A percentile compares a stretch with the other conserved stretches of the same genome.
These are phyloP conservation scores for Anthopleura xanthogrammica DNA, from an alignment of 92 coral and sea anemone species.

Conservation along the genomic window DNA sequence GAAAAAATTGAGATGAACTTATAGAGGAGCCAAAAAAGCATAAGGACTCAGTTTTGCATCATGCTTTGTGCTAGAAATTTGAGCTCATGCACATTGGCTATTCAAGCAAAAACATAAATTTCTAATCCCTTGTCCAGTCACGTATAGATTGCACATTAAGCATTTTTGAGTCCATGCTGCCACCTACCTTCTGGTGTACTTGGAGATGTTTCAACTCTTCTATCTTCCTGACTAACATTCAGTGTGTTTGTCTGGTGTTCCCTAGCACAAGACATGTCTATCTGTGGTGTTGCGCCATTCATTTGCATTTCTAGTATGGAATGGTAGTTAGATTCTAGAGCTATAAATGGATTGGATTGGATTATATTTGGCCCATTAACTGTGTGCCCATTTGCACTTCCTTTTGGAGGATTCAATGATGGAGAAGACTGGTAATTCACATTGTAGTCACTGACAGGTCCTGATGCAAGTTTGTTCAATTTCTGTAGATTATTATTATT, in stretches of 20 bases:
- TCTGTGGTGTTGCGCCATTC: not conserved
- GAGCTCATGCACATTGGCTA: not conserved
- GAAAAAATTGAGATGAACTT: too few species aligned
- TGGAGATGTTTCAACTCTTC: not conserved
- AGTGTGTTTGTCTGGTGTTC: not conserved
- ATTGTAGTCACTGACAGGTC: not conserved
- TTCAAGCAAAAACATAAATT: not conserved
- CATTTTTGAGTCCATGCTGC: not conserved
- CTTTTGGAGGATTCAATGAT: slow-evolving; percentile 2
- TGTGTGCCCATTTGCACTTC: not conserved
- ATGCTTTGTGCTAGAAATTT: too few species aligned
- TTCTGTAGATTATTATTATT: not conserved
- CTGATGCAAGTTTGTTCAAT: not conserved
- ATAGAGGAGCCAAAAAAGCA: too few species aligned
- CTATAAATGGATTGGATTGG: slow-evolving; percentile 10
- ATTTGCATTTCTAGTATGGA: slow-evolving; percentile 33
- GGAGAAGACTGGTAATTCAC: not conserved
- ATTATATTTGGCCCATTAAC: not conserved
- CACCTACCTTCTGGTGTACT: not conserved
- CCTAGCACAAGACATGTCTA: not conserved
- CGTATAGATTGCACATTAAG: too few species aligned
- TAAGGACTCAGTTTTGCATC: too few species aligned
- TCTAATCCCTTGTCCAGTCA: not conserved
- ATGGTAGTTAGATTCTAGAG: slow-evolving; percentile 28
- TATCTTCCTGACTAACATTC: not conserved